Percentiles rank a stretch among this genome's conserved stretches.
Conservation (phyloP, 2,888 invertebrate genomes). For the Aradus depressus region DNA sequence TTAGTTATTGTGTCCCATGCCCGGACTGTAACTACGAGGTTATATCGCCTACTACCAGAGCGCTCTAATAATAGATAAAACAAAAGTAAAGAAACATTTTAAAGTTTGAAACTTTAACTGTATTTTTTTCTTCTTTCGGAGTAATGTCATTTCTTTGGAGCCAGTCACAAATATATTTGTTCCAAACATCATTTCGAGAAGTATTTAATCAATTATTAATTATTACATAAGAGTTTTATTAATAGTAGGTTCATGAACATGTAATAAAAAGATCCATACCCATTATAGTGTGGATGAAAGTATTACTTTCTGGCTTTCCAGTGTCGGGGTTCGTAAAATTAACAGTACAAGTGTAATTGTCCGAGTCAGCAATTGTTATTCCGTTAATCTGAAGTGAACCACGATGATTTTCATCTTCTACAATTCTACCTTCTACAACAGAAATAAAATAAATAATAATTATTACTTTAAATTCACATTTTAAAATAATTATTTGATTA, state of each 20-base stretch:
- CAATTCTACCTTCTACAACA: slow-evolving; percentile 20
- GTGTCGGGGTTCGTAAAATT: slow-evolving; percentile 23
- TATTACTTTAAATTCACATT: not conserved
- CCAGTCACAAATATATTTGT: no score
- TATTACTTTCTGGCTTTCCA: slow-evolving; percentile 3
- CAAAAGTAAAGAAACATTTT: no score
- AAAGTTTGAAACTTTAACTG: no score
- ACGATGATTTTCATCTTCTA: slow-evolving; percentile 13
- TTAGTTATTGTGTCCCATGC: no score
- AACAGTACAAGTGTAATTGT: slow-evolving; percentile 23
- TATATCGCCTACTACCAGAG: no score
- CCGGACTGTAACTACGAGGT: no score
- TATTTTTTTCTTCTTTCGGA: no score
- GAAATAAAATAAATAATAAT: not conserved
- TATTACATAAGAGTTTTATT: not conserved
- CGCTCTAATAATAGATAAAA: no score
- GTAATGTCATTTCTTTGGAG: no score
- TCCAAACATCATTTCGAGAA: no score
- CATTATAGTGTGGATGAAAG: slow-evolving; percentile 20
- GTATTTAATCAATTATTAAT: no score
- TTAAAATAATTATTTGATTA: not conserved
- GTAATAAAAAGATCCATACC: slow-evolving; percentile 7
- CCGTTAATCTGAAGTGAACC: slow-evolving; percentile 18
- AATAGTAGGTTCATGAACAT: not conserved
- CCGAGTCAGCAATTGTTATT: slow-evolving; percentile 12